Evolutionary conservation across 2,113 vertebrate species (phyloP).

Genomic region (Indicator indicator): DNA sequence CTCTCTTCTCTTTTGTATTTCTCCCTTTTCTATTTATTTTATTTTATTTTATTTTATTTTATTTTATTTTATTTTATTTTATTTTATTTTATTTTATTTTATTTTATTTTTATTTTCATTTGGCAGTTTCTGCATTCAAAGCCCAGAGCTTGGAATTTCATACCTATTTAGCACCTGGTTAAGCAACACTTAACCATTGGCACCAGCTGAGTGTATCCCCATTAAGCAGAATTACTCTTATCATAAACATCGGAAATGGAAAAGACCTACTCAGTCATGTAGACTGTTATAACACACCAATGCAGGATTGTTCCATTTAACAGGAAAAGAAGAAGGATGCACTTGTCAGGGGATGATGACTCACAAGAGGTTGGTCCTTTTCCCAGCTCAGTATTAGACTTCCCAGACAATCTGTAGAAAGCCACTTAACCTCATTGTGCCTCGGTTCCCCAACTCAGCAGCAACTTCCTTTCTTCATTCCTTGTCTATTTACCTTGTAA

Average conservation of each 20-base stretch:
- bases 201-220: slow-evolving; percentile 68
- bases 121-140: slow-evolving; percentile 61
- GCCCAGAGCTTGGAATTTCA: slow-evolving; percentile 65
- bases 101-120: slow-evolving; percentile 31
- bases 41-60: too few species aligned
- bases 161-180: slow-evolving; percentile 72
- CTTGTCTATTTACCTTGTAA: background rate
- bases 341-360: slow-evolving; percentile 57
- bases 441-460: background rate
- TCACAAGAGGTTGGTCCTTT: slow-evolving; percentile 59
- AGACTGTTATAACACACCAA: slow-evolving; percentile 53
- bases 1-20: background rate
- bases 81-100: too few species aligned
- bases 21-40: background rate
- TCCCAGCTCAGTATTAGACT: background rate
- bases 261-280: slow-evolving; percentile 69
- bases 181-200: slow-evolving; percentile 71
- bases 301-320: slow-evolving; percentile 66
- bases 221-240: slow-evolving; percentile 71
- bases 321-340: slow-evolving; percentile 49
- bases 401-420: slow-evolving; percentile 4
- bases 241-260: slow-evolving; percentile 66
- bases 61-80: too few species aligned
- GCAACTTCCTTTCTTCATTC: background rate
- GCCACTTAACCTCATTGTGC: slow-evolving; percentile 39